These are phyloP conservation scores for Electrona antarctica DNA, from an alignment of 2,113 vertebrate genomes.

Conservation along the genomic window DNA sequence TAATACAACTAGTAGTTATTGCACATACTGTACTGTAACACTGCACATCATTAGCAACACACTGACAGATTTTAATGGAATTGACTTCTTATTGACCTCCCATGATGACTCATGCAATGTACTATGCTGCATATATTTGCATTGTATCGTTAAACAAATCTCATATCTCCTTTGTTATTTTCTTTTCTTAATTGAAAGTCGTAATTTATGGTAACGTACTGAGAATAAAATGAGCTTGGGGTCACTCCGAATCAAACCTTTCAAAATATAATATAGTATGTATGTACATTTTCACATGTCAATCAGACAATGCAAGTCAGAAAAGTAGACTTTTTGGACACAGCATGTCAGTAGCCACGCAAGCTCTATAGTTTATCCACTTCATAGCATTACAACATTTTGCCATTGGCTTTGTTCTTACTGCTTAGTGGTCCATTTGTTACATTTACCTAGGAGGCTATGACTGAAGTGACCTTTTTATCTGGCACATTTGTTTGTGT, in stretches of 20 bases:
- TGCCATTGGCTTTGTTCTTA: conserved; percentile 25
- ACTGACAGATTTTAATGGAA: neutral
- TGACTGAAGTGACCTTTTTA: conserved; percentile 66
- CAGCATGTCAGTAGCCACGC: neutral
- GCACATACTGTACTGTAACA: too few species aligned
- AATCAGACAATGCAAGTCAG: neutral
- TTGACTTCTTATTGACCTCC: conserved; percentile 6
- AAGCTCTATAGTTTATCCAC: neutral
- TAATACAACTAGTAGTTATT: too few species aligned
- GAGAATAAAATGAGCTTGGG: conserved; percentile 4
- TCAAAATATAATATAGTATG: neutral
- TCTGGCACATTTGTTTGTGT: conserved; percentile 56
- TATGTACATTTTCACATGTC: conserved; percentile 16
- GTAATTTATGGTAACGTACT: neutral
- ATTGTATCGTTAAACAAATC: conserved; percentile 3
- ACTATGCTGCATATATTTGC: conserved; percentile 12
- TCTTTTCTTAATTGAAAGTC: neutral
- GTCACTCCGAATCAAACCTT: neutral
- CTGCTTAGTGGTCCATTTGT: conserved; percentile 8
- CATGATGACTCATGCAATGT: too few species aligned
- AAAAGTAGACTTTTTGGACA: conserved; percentile 10
- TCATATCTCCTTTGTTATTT: neutral
- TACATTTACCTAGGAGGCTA: conserved; percentile 22
- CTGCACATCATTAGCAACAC: too few species aligned
- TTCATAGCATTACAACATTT: conserved; percentile 23